Conservation (phyloP, 2,888 invertebrate species). For the Entomobrya multifasciata region DNA sequence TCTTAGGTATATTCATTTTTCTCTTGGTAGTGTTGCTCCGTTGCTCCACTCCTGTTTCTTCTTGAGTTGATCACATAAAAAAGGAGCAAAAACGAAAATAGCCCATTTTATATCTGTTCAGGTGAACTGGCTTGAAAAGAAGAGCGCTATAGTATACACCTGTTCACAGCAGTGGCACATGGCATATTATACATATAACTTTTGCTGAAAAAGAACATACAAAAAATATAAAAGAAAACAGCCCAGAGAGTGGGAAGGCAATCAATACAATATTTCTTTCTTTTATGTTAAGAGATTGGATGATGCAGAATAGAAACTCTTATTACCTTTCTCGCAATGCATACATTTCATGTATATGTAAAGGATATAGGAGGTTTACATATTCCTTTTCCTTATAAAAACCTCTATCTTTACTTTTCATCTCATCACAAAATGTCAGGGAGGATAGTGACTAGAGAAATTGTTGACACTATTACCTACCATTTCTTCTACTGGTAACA, state of each 20-base stretch:
- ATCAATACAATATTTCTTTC: constrained; percentile 51
- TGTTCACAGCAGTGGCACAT: too few relatives aligned
- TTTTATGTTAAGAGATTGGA: constrained; percentile 7
- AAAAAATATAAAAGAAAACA: constrained; percentile 22
- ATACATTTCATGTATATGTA: background rate
- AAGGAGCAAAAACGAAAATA: constrained; percentile 51
- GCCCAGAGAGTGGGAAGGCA: constrained; percentile 15
- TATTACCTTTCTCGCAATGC: constrained; percentile 30
- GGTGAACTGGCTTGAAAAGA: constrained; percentile 60
- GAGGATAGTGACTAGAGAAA: constrained; percentile 42
- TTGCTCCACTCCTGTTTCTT: constrained; percentile 49
- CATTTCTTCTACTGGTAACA: background rate
- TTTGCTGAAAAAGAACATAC: too few relatives aligned
- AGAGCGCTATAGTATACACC: too few relatives aligned
- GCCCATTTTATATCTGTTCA: constrained; percentile 51
- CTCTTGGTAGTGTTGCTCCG: background rate
- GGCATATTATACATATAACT: too few relatives aligned
- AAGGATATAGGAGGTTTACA: background rate
- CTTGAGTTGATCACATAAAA: constrained; percentile 58
- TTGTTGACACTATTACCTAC: constrained; percentile 35
- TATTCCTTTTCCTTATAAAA: background rate
- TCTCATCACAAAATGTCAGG: constrained; percentile 48
- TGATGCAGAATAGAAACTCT: constrained; percentile 42
- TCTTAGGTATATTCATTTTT: constrained; percentile 8
- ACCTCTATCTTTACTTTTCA: constrained; percentile 29